phyloP scores from a whole-genome alignment of 2,888 invertebrate genomes.

The Amitus sp. region DNA sequence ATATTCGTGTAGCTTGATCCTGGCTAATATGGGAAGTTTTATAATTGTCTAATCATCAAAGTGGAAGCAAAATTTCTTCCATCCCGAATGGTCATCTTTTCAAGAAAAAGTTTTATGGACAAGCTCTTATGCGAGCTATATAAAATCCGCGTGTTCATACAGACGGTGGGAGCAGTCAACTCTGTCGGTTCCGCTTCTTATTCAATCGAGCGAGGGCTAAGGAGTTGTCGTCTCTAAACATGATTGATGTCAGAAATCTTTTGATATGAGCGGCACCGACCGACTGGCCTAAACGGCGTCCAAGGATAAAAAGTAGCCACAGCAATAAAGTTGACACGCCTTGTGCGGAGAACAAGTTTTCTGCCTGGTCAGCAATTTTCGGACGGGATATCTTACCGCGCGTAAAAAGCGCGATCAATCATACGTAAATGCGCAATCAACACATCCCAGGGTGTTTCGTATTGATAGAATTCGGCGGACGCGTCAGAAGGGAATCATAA shows the following conservation, averaged over 20 bases:
- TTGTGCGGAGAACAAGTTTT: slow-evolving; percentile 20
- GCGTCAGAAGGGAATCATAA: slow-evolving; percentile 11
- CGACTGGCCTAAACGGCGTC: slow-evolving; percentile 24
- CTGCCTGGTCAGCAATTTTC: background rate
- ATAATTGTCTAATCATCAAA: too few species aligned
- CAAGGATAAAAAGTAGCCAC: slow-evolving; percentile 25
- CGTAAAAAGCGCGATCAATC: slow-evolving; percentile 3
- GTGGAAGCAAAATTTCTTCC: too few species aligned
- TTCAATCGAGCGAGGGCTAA: slow-evolving; percentile 40
- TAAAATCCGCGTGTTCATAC: too few species aligned
- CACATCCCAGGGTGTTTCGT: background rate
- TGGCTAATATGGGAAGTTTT: too few species aligned
- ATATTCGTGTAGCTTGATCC: too few species aligned
- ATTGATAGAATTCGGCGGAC: background rate
- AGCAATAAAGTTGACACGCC: slow-evolving; percentile 20
- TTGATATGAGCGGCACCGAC: slow-evolving; percentile 39
- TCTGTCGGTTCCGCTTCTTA: slow-evolving; percentile 31
- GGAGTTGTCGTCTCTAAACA: slow-evolving; percentile 27
- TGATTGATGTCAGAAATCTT: slow-evolving; percentile 40
- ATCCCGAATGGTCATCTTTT: too few species aligned
- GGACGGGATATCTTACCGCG: background rate
- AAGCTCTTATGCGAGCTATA: too few species aligned
- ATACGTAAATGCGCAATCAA: background rate
- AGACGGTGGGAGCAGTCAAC: too few species aligned
- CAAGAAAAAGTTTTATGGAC: too few species aligned